Base-by-base conservation (phyloP, 2,113 vertebrate genomes). In the Rhinolophus ferrumequinum region DNA sequence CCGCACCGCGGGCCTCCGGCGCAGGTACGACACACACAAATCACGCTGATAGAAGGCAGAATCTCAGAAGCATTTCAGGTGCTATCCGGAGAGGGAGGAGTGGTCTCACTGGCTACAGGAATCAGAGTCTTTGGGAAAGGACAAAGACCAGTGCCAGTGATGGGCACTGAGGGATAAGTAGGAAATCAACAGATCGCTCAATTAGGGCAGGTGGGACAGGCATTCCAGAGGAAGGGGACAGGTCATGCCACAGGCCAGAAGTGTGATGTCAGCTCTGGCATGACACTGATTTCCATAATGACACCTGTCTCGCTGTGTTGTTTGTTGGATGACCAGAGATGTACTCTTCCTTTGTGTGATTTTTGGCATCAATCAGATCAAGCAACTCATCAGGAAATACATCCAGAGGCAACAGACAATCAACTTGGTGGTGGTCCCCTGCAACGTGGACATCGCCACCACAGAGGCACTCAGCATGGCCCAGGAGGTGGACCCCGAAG, bases 391-490 rank as follows among this genome's bases (percentile, higher is more conserved):
- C 96, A 90, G 62, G 50, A 98, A 94, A 50, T 99, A 99, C 96
- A 99, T 99, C 96, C 73, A 30, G 21, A 99, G 96, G 93, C 98
- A 99, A 97, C 97, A 99, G 96, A 99, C 99, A 1, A 99, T 99
- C 95, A 99, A 97, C 93, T 94, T 99, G 96, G 99, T 99, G 79
- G 99, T 99, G 58, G 98, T 99, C 24, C 99, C 99, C 4, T 98
- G 98, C 94, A 99, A 99, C 2, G 98, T 99, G 96, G 99, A 99
- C 96, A 99, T 99, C 4, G 99, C 99, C 28, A 99, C 99, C 88
- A 99, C 99, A 1, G 99, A 99, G 97, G 99, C 99, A 1, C 96
- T 99, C 96, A 98, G 98, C 97, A 99, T 99, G 99, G 99, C 99
- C 1, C 98, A 98, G 88, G 96, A 97, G 47, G 99, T 98, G 96